Base-by-base conservation (phyloP, 1,140 invertebrate genomes). In the Potamilus streckersoni region DNA sequence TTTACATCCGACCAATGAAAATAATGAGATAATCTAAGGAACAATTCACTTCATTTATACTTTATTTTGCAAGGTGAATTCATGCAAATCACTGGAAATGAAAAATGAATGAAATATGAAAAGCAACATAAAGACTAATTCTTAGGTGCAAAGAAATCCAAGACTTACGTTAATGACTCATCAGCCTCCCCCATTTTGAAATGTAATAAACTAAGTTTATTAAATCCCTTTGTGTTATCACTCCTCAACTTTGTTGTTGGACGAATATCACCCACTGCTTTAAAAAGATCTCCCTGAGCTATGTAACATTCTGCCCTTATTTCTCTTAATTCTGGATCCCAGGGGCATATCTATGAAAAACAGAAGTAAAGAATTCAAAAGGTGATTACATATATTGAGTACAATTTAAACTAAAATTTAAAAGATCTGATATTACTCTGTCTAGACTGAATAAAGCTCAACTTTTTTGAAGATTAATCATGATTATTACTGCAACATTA, bases 171-270 rank as follows among this genome's bases (percentile, higher is more conserved):
- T 38, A 99, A 90, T 14, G 97, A 93, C 86, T 98, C 96, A 20
- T 95, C 94, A 57, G 96, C 95, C 82, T 98, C 95, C 16, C 98
- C 98, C 67, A 98, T 92, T 80, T 94, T 92, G 91, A 99, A 99
- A 60, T 97, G 93, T 61, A 99, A 89, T 60, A 91, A 90, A 55
- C 96, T 93, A 1, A 99, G 92, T 80, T 96, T 95, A 73, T 93
- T 94, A 89, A 94, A 97, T 0, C 96, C 96, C 70, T 93, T 93
- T 0, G 97, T 98, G 85, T 97, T 97, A 90, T 99, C 98, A 71
- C 94, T 93, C 62, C 94, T 92, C 57, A 99, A 91, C 86, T 97
- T 96, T 19, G 97, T 97, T 12, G 96, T 94, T 4, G 95, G 94
- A 74, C 95, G 92, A 81, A 99, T 93, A 89, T 99, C 98, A 23